These are phyloP conservation scores for Cirrhinus molitorella DNA, from an alignment of 2,797 vertebrate genomes.

Conservation along the genomic window DNA sequence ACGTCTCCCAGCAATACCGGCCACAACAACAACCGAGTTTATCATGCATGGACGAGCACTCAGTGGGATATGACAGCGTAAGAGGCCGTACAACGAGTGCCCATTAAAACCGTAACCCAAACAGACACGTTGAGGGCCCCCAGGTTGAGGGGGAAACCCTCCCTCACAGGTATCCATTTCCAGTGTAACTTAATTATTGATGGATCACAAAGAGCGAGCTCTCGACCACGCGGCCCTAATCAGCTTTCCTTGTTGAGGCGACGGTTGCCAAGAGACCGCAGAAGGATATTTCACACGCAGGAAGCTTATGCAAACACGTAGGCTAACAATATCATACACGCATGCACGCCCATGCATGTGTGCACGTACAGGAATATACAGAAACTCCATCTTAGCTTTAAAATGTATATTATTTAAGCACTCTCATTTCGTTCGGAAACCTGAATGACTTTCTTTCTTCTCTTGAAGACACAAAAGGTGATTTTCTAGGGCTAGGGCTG, in stretches of 20 bases:
- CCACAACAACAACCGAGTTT: constrained; percentile 30
- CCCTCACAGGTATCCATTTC: constrained; percentile 70
- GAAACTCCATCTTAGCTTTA: not conserved
- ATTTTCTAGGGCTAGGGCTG: not conserved
- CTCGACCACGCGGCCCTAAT: constrained; percentile 61
- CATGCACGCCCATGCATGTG: constrained; percentile 1
- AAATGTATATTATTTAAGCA: not conserved
- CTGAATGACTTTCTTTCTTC: not conserved
- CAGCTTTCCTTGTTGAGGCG: constrained; percentile 70
- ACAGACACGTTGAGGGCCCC: constrained; percentile 8
- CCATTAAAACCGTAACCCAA: constrained; percentile 45
- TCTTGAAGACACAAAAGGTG: not conserved
- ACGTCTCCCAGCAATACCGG: not conserved
- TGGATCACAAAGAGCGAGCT: constrained; percentile 69
- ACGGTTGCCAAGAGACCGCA: constrained; percentile 75
- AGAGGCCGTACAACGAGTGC: not conserved
- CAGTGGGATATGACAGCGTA: constrained; percentile 12
- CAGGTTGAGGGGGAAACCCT: constrained; percentile 63
- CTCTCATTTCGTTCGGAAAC: not conserved
- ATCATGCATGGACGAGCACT: constrained; percentile 22
- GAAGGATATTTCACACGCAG: constrained; percentile 66
- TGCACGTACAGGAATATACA: not conserved
- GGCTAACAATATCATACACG: constrained; percentile 16
- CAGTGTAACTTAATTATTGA: constrained; percentile 77
- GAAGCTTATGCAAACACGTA: constrained; percentile 44